These are phyloP conservation scores for Podarcis cretensis DNA, from an alignment of 2,113 vertebrate genomes.

Conservation along the genomic window DNA sequence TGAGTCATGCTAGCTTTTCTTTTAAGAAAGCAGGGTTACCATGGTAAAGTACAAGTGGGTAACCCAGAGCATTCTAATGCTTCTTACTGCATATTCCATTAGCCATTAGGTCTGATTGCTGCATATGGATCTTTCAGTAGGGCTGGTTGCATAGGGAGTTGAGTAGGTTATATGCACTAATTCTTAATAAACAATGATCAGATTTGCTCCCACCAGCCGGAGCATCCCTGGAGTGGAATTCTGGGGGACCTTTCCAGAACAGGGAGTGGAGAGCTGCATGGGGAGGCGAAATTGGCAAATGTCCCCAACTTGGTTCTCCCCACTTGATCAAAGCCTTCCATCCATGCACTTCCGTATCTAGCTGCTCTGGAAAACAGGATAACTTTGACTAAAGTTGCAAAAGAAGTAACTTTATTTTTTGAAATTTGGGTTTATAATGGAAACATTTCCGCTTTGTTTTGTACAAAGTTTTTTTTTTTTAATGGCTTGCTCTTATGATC, in stretches of 20 bases:
- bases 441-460: constrained; percentile 52
- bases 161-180: background rate
- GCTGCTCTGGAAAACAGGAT: constrained; percentile 75
- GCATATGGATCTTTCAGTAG: background rate
- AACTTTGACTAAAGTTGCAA: constrained; percentile 79
- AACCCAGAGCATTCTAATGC: constrained; percentile 42
- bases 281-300: constrained; percentile 52
- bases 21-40: constrained; percentile 47
- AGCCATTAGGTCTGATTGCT: background rate
- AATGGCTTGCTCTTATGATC: constrained; percentile 71
- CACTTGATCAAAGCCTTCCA: constrained; percentile 53
- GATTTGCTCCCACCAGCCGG: background rate
- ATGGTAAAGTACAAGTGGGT: constrained; percentile 54
- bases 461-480: constrained; percentile 72
- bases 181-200: constrained; percentile 37
- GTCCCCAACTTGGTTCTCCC: constrained; percentile 35
- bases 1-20: background rate
- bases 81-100: background rate
- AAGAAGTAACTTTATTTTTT: constrained; percentile 76
- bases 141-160: background rate
- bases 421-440: constrained; percentile 70
- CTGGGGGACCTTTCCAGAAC: background rate
- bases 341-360: constrained; percentile 76
- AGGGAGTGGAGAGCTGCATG: background rate
- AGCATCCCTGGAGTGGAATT: background rate